A percentile compares a stretch with the other conserved stretches of the same genome.
phyloP scores from a whole-genome alignment of 1,140 invertebrate genomes.

The Drosophila bifasciata region DNA sequence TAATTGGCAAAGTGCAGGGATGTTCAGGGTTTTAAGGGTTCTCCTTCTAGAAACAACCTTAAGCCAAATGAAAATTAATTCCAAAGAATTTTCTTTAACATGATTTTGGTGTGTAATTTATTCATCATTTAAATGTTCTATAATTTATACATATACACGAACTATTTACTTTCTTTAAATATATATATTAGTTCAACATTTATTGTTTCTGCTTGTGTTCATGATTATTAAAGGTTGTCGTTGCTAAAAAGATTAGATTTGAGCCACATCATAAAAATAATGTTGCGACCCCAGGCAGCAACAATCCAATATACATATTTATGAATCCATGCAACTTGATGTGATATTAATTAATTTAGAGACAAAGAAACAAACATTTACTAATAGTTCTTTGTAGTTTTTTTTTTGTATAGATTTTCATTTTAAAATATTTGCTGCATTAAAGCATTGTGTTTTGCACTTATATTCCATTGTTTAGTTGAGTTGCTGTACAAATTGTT shows the following conservation, averaged over 20 bases:
- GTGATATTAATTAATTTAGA: slow-evolving; percentile 76
- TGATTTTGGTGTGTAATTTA: slow-evolving; percentile 62
- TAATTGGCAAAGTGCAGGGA: no score
- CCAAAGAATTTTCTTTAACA: slow-evolving; percentile 44
- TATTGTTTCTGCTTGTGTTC: slow-evolving; percentile 51
- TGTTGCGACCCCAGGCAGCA: slow-evolving; percentile 50
- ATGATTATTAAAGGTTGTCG: slow-evolving; percentile 39
- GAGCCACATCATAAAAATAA: slow-evolving; percentile 53
- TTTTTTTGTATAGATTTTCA: slow-evolving; percentile 28
- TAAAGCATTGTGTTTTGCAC: slow-evolving; percentile 74
- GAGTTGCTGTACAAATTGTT: slow-evolving; percentile 78
- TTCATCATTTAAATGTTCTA: slow-evolving; percentile 67
- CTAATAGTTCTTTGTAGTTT: slow-evolving; percentile 57
- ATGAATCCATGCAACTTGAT: slow-evolving; percentile 64
- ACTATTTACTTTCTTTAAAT: slow-evolving; percentile 61
- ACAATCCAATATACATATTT: slow-evolving; percentile 54
- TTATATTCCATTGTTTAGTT: slow-evolving; percentile 76
- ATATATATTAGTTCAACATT: slow-evolving; percentile 57
- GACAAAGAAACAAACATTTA: slow-evolving; percentile 70
- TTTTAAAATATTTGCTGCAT: slow-evolving; percentile 64
- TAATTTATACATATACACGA: slow-evolving; percentile 65
- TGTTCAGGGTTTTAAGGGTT: no score
- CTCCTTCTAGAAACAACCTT: no score
- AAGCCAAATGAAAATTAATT: background rate
- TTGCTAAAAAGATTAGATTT: slow-evolving; percentile 49